Conservation (phyloP, 1,140 invertebrate species). For the Papilio polytes region DNA sequence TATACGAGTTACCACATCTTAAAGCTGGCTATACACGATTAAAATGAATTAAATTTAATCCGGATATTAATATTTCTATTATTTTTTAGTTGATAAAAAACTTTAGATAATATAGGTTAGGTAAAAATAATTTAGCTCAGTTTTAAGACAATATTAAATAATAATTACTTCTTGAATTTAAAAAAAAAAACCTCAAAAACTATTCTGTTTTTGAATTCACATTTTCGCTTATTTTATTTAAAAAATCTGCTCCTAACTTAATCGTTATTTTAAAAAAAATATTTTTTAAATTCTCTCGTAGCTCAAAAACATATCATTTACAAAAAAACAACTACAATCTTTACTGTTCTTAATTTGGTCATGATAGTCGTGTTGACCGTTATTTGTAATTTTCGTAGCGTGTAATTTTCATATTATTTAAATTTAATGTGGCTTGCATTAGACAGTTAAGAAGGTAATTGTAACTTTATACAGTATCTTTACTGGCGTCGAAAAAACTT, state of each 20-base stretch:
- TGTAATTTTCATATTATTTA: conserved; percentile 21
- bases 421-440: conserved; percentile 18
- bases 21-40: conserved; percentile 35
- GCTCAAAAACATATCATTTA: background rate
- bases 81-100: background rate
- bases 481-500: background rate
- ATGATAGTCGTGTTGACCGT: background rate
- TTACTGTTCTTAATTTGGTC: conserved; percentile 13
- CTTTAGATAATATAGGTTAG: too few relatives aligned
- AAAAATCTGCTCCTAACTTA: too few relatives aligned
- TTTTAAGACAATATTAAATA: too few relatives aligned
- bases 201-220: too few relatives aligned
- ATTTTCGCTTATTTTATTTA: too few relatives aligned
- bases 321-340: background rate
- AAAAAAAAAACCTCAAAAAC: too few relatives aligned
- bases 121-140: too few relatives aligned
- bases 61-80: background rate
- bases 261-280: background rate
- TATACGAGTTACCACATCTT: conserved; percentile 44
- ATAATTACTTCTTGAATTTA: too few relatives aligned
- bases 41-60: background rate
- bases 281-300: background rate
- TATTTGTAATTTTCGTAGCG: background rate
- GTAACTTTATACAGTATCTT: conserved; percentile 9
- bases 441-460: conserved; percentile 28